Evolutionary conservation across 1,140 invertebrate genomes (phyloP).

Genomic region (Euwallacea fornicatus): DNA sequence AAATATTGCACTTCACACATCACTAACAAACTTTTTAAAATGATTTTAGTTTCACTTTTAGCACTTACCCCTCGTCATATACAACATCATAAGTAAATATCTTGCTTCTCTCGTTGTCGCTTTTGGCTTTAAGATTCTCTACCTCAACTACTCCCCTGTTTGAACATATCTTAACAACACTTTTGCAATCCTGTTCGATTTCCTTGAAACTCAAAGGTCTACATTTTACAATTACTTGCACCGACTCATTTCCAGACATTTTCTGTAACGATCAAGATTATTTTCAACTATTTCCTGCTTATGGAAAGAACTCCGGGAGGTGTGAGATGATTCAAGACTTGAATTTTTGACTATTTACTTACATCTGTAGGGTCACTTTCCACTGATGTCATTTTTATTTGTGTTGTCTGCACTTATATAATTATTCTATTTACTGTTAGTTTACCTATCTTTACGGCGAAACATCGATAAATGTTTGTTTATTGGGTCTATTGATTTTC

Average conservation of each 20-base stretch:
- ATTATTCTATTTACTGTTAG: constrained; percentile 19
- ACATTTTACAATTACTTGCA: constrained; percentile 89
- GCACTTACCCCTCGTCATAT: constrained; percentile 72
- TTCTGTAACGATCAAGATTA: constrained; percentile 31
- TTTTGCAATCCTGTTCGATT: constrained; percentile 67
- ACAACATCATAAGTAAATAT: constrained; percentile 93
- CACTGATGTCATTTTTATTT: constrained; percentile 42
- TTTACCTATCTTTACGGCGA: constrained; percentile 19
- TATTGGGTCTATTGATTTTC: constrained; percentile 37
- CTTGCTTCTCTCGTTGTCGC: constrained; percentile 64
- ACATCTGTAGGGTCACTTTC: constrained; percentile 37
- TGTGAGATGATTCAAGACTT: background rate
- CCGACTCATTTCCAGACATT: constrained; percentile 66
- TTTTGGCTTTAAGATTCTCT: constrained; percentile 61
- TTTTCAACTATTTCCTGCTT: background rate
- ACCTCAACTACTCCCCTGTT: constrained; percentile 69
- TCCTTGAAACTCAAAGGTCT: constrained; percentile 87
- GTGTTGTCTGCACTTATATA: constrained; percentile 33
- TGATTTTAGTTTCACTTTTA: background rate
- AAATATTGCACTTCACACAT: too few relatives aligned
- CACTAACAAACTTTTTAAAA: too few relatives aligned
- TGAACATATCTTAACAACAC: constrained; percentile 69
- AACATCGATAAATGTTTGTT: constrained; percentile 31
- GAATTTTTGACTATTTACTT: constrained; percentile 21
- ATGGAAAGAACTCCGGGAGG: background rate